Conservation (phyloP, 2,113 vertebrate species). For the Albula goreensis region DNA sequence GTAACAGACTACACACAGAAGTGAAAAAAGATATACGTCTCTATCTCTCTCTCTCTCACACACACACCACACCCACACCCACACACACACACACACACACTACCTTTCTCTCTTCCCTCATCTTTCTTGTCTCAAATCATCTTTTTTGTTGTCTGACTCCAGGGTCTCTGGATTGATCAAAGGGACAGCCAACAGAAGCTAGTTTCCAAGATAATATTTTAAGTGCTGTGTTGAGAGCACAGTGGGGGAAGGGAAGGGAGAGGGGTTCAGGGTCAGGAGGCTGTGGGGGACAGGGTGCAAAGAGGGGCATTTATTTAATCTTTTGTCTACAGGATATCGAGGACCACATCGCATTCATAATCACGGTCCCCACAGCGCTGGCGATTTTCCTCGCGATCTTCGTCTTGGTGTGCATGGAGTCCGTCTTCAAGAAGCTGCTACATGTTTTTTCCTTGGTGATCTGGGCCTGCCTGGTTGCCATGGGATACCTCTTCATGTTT, state of each 20-base stretch:
- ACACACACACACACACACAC: background rate
- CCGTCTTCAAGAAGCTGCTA: constrained; percentile 94
- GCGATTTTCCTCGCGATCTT: constrained; percentile 95
- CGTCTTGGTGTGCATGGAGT: constrained; percentile 93
- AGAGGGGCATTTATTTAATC: constrained; percentile 11
- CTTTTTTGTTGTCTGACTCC: background rate
- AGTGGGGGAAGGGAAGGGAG: background rate
- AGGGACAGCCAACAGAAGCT: background rate
- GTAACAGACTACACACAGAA: too few species aligned
- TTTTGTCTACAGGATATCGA: constrained; percentile 79
- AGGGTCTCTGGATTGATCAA: background rate
- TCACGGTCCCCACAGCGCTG: constrained; percentile 92
- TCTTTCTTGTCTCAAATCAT: background rate
- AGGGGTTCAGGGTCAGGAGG: background rate
- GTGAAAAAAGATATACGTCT: too few species aligned
- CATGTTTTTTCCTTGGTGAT: constrained; percentile 90
- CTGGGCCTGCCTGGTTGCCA: constrained; percentile 91
- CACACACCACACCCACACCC: too few species aligned
- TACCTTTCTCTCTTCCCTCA: background rate
- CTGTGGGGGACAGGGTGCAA: background rate
- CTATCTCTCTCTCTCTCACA: too few species aligned
- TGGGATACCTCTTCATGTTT: constrained; percentile 98
- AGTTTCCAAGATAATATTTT: constrained; percentile 25
- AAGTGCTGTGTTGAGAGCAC: constrained; percentile 16
- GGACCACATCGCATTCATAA: constrained; percentile 92